Evolutionary conservation across 2,888 invertebrate genomes (phyloP), one percentile per base, ranked within the genome.

Genomic region (Callinectes sapidus): DNA sequence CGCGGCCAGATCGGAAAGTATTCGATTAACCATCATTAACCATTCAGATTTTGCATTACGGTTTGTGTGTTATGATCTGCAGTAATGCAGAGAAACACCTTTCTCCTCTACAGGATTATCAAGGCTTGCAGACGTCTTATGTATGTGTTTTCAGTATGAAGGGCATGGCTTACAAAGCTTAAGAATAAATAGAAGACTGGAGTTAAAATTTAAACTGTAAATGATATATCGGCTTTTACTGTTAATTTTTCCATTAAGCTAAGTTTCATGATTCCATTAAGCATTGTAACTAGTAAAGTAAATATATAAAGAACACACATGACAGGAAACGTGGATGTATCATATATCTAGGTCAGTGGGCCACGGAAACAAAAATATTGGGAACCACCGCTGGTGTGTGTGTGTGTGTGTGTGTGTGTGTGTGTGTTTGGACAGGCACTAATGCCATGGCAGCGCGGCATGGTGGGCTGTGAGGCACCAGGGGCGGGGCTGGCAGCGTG

Each of bases 321-420:
- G 48, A 48, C 10, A 10, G 48, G 48, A 48, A 48, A 10, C 48
- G 48, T 48, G 48, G 48, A 48, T 8, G 48, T 48, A 48, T 48
- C 3, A 48, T 48, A 6, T 48, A 48, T 48, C 10, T 48, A 48
- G 48, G 48, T 48, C 48, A 48, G 8, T 48, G 48, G 48, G 48
- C 48, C 48, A 48, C 48, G 48, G 48, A 48, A 48, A 48, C 48
- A 48, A 48, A 48, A 48, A 48, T 8, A 48, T 48, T 48, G 48
- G 48, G 48, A 6, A 48, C 8, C 48, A 48, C 48, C 10, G 48
- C 48, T 48, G 48, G 71, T 71, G 71, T 71, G 71, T 71, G 71
- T 71, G 71, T 71, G 71, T 71, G 71, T 71, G 71, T 71, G 71
- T 71, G 71, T 71, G 71, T 71, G 71, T 71, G 71, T 71, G 71